A percentile compares a stretch with the other conserved stretches of the same genome.
phyloP scores from a whole-genome alignment of 2,888 invertebrate species.

The Acanthosepion lycidas region DNA sequence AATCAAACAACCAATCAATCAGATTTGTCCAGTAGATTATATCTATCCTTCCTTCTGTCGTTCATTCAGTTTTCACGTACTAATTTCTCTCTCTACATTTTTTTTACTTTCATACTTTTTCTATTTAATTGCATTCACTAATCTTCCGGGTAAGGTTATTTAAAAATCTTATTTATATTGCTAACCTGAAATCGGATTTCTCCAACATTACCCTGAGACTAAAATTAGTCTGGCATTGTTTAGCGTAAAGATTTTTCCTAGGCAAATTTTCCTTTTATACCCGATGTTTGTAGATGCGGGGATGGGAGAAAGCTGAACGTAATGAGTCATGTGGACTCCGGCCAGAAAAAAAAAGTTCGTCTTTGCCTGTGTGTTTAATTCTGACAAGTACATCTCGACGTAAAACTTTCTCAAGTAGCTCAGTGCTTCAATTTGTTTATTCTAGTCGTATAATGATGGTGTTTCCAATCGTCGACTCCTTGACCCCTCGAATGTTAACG shows the following conservation, averaged over 20 bases:
- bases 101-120: neutral
- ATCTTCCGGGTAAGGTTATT: neutral
- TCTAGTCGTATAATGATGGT: neutral
- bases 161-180: neutral
- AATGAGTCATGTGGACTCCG: neutral
- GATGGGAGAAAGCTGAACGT: neutral
- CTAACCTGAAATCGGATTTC: neutral
- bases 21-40: too few species aligned
- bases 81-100: neutral
- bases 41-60: too few species aligned
- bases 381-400: neutral
- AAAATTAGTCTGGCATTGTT: neutral
- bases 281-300: neutral
- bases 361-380: neutral
- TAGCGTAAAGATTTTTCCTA: neutral
- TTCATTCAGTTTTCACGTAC: too few species aligned
- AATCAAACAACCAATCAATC: too few species aligned
- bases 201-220: neutral
- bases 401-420: neutral
- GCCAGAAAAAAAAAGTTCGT: constrained; percentile 13
- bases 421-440: constrained; percentile 1
- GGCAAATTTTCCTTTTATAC: neutral
- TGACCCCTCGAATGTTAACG: neutral
- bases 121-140: neutral
- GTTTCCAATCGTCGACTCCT: neutral